Evolutionary conservation across 2,113 vertebrate species (phyloP), one percentile per base, ranked within the genome.

Genomic region (Rhombomys opimus): DNA sequence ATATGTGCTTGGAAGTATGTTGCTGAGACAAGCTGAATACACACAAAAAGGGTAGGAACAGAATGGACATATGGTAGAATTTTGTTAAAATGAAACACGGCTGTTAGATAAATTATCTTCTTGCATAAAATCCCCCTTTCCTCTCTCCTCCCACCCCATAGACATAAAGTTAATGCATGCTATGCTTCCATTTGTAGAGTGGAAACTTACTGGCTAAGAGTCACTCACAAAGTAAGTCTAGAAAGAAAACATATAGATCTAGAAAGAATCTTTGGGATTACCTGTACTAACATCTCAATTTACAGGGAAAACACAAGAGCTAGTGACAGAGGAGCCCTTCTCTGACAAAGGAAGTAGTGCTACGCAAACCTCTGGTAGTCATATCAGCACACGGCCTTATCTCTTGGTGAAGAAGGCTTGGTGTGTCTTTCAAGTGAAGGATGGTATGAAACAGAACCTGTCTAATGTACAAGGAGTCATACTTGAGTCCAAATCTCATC

Each of bases 91-190:
- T 25, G 12, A 92, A 90, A 92, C 63, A 67, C 82, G 23, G 6
- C 22, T 30, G 86, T 93, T 93, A 84, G 73, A 78, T 35, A 77
- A 97, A 67, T 67, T 75, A 61, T 91, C 61, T 86, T 94, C 38
- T 75, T 91, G 88, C 70, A 82, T 77, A 67, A 95, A 70, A 81
- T 84, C 73, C 14, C 59, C 0, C 59, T 96, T 15, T 65, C 72
- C 2, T 97, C 73, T 75, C 0, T 72, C 93, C 80, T 5, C 59
- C n/a, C 10, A 23, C 67, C 20, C 30, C 5, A 12, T 87, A 57
- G 20, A 72, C 7, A n/a, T 15, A 61, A 92, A 50, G 13, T 70
- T 77, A 94, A 61, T 15, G 5, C 27, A 73, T 87, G 57, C 20
- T 12, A 7, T 38, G 0, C 23, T 78, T 91, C 77, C 87, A 76